phyloP scores from a whole-genome alignment of 2,113 vertebrate genomes.

The Dinomys branickii region DNA sequence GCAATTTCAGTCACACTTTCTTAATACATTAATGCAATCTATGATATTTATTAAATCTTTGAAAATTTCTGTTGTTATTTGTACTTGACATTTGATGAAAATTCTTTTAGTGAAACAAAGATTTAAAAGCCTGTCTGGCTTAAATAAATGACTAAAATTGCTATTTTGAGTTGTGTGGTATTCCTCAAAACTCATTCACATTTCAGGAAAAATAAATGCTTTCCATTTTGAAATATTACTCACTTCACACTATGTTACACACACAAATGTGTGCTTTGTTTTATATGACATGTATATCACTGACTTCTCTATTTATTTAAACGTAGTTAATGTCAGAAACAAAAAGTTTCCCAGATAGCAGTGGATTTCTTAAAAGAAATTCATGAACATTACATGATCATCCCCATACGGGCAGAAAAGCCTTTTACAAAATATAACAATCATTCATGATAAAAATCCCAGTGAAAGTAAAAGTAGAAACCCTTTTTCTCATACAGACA shows the following conservation, averaged over 20 bases:
- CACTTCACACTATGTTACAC: background rate
- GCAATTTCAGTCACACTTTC: background rate
- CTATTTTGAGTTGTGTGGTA: background rate
- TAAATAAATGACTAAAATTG: slow-evolving; percentile 19
- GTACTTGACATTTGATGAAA: background rate
- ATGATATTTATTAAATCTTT: background rate
- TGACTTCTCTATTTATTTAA: background rate
- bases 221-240: slow-evolving; percentile 18
- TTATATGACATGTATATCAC: background rate
- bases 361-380: background rate
- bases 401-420: background rate
- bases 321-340: slow-evolving; percentile 13
- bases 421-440: background rate
- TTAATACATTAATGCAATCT: background rate
- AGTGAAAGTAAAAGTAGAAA: background rate
- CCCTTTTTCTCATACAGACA: background rate
- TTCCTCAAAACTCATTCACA: slow-evolving; percentile 1
- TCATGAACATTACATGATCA: background rate
- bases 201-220: background rate
- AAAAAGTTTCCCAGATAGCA: background rate
- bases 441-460: background rate
- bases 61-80: background rate
- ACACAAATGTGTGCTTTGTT: background rate
- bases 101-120: background rate
- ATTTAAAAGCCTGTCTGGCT: background rate